phyloP scores from a whole-genome alignment of 2,888 invertebrate species.

The Drosophila atroscutellata region DNA sequence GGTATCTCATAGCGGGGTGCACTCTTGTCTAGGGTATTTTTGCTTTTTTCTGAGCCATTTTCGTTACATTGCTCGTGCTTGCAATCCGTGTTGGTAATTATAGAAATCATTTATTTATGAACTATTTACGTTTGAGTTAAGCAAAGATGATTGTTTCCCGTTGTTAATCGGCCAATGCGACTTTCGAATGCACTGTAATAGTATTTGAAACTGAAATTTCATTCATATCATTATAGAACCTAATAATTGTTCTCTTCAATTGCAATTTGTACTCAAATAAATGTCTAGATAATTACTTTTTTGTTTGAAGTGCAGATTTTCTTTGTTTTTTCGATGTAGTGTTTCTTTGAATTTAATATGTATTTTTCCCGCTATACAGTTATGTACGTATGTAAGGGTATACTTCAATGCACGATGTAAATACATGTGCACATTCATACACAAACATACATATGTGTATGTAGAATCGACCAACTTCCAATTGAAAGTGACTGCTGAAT shows the following conservation, averaged over 20 bases:
- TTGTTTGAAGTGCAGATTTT: not conserved
- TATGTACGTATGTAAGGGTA: not conserved
- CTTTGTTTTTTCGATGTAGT: not conserved
- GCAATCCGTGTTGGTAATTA: constrained; percentile 56
- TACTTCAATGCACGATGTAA: not conserved
- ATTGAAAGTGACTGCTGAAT: constrained; percentile 13
- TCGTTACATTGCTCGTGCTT: constrained; percentile 18
- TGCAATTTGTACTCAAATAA: not conserved
- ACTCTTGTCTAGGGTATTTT: not conserved
- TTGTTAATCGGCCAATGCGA: not conserved
- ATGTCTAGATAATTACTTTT: not conserved
- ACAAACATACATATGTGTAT: not conserved
- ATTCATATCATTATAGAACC: not conserved
- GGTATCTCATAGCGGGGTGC: constrained; percentile 4
- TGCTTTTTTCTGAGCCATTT: constrained; percentile 15
- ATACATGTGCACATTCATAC: not conserved
- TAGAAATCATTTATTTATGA: constrained; percentile 68
- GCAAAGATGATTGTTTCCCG: constrained; percentile 34
- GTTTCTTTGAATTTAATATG: not conserved
- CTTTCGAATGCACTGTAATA: constrained; percentile 20
- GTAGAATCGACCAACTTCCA: constrained; percentile 5
- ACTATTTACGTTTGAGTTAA: constrained; percentile 63
- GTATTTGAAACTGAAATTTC: not conserved
- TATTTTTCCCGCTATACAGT: not conserved
- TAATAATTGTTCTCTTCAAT: not conserved